A percentile compares a stretch with the other conserved stretches of the same genome.
Conservation (phyloP, 2,797 vertebrate genomes). For the Pangasius krempfi region DNA sequence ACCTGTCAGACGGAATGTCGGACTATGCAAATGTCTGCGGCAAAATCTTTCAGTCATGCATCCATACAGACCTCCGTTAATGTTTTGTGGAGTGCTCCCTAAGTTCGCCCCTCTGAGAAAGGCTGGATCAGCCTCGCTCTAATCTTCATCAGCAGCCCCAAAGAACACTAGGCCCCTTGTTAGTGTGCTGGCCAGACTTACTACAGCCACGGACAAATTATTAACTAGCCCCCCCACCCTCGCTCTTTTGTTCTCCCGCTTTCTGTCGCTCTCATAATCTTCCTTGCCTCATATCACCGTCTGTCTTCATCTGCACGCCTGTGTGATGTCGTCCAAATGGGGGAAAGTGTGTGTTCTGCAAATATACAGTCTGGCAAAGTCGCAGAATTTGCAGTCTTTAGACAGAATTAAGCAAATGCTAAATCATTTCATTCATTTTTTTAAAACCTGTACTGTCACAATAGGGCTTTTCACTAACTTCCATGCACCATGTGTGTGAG, state of each 20-base stretch:
- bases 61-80: conserved; percentile 37
- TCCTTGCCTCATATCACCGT: conserved; percentile 58
- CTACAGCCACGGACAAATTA: conserved; percentile 77
- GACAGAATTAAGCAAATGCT: background rate
- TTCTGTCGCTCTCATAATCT: conserved; percentile 46
- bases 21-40: conserved; percentile 13
- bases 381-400: background rate
- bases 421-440: background rate
- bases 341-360: conserved; percentile 51
- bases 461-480: conserved; percentile 14
- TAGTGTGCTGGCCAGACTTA: conserved; percentile 71
- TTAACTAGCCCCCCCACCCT: conserved; percentile 67
- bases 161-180: conserved; percentile 79
- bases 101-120: conserved; percentile 55
- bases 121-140: conserved; percentile 66
- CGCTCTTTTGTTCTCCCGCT: background rate
- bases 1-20: conserved; percentile 20
- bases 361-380: background rate
- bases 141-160: conserved; percentile 71
- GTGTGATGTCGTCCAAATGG: conserved; percentile 29
- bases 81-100: conserved; percentile 51
- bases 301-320: conserved; percentile 59
- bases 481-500: background rate
- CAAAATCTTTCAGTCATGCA: conserved; percentile 26
- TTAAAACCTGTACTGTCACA: conserved; percentile 16